Evolutionary conservation across 35 echinoderm and acorn worm genomes (phyloP).

Genomic region (Eucidaris tribuloides): DNA sequence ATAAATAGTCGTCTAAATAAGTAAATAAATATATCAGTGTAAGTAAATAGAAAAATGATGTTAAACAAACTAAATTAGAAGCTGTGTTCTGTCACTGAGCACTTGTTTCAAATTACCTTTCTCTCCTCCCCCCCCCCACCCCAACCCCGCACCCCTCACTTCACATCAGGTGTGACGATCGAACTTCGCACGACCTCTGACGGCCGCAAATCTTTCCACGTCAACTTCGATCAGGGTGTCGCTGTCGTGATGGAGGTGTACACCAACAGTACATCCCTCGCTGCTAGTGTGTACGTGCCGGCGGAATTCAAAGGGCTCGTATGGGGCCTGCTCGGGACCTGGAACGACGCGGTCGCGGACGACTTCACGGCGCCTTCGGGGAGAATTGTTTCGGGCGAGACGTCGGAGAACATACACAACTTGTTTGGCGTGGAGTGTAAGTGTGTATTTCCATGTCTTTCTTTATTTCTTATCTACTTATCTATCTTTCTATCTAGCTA

Average conservation of each 20-base stretch:
- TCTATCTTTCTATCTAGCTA: no score
- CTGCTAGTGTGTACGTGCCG: slow-evolving; percentile 39
- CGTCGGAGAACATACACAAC: not conserved
- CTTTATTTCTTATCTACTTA: no score
- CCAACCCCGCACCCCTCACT: not conserved
- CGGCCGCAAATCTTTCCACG: slow-evolving; percentile 3
- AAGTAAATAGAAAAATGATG: not conserved
- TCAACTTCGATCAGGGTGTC: slow-evolving; percentile 61
- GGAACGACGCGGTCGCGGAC: slow-evolving; percentile 64
- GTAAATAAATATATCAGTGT: no score
- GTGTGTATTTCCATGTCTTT: not conserved
- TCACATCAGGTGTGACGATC: slow-evolving; percentile 45
- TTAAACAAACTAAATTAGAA: not conserved
- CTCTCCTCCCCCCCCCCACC: not conserved
- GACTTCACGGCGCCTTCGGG: slow-evolving; percentile 48
- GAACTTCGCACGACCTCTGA: slow-evolving; percentile 13
- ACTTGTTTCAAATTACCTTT: not conserved
- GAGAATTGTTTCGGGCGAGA: not conserved
- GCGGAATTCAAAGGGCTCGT: slow-evolving; percentile 10
- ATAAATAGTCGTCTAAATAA: no score
- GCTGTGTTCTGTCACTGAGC: not conserved
- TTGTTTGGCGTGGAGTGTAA: slow-evolving; percentile 41
- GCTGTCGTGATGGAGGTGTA: slow-evolving; percentile 51
- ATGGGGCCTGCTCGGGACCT: slow-evolving; percentile 79
- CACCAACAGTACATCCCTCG: slow-evolving; percentile 28